Evolutionary conservation across 2,113 vertebrate genomes (phyloP).

Genomic region (Plotosus lineatus): DNA sequence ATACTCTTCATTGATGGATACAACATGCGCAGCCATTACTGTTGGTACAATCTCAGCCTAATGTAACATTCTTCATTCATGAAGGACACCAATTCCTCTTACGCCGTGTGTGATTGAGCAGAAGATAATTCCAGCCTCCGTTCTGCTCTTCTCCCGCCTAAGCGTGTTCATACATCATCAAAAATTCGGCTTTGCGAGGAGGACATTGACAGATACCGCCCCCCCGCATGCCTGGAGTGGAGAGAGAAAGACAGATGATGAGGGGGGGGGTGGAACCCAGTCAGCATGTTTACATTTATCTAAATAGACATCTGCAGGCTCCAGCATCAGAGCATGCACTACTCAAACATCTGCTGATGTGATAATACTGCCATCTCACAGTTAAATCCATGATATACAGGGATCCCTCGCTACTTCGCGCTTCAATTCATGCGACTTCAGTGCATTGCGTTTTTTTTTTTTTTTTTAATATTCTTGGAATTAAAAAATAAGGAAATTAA

Average conservation of each 20-base stretch:
- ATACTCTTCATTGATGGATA: conserved; percentile 27
- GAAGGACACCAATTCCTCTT: background rate
- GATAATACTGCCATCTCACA: background rate
- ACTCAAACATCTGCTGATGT: background rate
- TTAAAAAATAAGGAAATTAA: too few relatives aligned
- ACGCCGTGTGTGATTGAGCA: conserved; percentile 18
- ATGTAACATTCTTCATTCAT: conserved; percentile 50
- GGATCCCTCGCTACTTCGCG: too few relatives aligned
- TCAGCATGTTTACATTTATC: background rate
- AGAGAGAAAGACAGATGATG: background rate
- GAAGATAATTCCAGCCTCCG: background rate
- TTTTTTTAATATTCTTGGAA: too few relatives aligned
- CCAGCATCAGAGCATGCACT: background rate
- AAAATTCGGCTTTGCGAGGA: conserved; percentile 88
- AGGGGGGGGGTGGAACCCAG: background rate
- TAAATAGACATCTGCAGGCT: background rate
- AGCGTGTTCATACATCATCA: conserved; percentile 81
- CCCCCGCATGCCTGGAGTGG: conserved; percentile 79
- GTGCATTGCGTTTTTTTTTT: too few relatives aligned
- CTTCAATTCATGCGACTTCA: too few relatives aligned
- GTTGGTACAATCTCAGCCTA: conserved; percentile 29
- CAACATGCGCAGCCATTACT: conserved; percentile 7
- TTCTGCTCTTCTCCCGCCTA: background rate
- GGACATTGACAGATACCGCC: conserved; percentile 91
- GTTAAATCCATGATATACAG: background rate